Evolutionary conservation across 53 echinoderm and acorn worm genomes (phyloP).

Genomic region (Holothuria leucospilota): DNA sequence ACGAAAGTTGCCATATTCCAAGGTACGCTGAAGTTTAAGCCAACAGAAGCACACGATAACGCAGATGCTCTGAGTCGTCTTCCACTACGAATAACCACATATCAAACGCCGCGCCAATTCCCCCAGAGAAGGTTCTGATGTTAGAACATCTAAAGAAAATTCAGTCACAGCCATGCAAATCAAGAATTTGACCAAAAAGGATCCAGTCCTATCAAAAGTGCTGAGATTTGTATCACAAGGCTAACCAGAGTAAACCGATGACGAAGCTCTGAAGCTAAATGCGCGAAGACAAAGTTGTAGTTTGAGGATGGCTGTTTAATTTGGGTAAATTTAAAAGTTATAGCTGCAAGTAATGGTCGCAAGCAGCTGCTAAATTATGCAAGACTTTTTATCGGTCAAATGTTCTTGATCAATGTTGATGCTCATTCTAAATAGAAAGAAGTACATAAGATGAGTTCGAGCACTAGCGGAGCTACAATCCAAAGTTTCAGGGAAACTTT

Average conservation of each 20-base stretch:
- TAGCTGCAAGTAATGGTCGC: too few relatives aligned
- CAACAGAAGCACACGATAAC: too few relatives aligned
- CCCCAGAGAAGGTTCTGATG: background rate
- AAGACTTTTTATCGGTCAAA: background rate
- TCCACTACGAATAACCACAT: background rate
- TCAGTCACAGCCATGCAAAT: background rate
- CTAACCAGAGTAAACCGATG: background rate
- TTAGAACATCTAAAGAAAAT: background rate
- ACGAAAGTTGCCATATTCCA: too few relatives aligned
- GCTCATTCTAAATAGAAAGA: too few relatives aligned
- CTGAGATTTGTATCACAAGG: background rate
- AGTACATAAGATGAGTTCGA: background rate
- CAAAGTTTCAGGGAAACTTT: background rate
- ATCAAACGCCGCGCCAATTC: background rate
- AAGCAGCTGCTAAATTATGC: too few relatives aligned
- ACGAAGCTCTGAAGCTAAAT: background rate
- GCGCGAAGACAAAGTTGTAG: too few relatives aligned
- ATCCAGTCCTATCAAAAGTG: constrained; percentile 1
- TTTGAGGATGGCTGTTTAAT: background rate
- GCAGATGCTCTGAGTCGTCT: too few relatives aligned
- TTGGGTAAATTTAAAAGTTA: background rate
- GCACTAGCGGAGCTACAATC: background rate
- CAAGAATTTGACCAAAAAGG: background rate
- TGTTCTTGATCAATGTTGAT: background rate
- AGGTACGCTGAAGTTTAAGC: too few relatives aligned